A percentile compares a stretch with the other conserved stretches of the same genome.
phyloP scores from a whole-genome alignment of 2,888 invertebrate species.

The Gymnosoma rotundatum region DNA sequence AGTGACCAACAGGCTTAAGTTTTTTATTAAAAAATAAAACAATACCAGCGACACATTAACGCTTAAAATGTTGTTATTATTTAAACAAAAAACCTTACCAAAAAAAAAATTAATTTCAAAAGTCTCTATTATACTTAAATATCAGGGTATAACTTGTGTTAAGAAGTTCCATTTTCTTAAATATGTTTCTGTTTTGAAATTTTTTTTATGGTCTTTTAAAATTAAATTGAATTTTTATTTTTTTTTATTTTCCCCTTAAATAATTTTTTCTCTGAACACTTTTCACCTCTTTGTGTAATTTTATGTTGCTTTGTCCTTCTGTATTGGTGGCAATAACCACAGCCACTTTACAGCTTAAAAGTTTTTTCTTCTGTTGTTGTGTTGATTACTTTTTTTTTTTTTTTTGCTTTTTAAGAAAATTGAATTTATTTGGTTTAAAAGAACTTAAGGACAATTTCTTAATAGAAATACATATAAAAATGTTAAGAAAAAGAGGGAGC shows the following conservation, averaged over 20 bases:
- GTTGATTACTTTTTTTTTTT: conserved; percentile 38
- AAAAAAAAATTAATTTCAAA: conserved; percentile 61
- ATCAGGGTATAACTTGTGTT: background rate
- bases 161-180: background rate
- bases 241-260: conserved; percentile 3
- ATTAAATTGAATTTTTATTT: conserved; percentile 63
- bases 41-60: conserved; percentile 81
- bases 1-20: conserved; percentile 35
- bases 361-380: conserved; percentile 1
- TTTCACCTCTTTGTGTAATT: conserved; percentile 71
- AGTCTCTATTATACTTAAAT: conserved; percentile 14
- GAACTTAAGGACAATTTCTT: conserved; percentile 50
- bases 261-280: conserved; percentile 45
- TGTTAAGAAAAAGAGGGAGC: conserved; percentile 73
- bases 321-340: conserved; percentile 47
- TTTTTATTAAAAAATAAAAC: conserved; percentile 70
- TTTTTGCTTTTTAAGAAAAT: conserved; percentile 61
- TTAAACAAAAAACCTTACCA: conserved; percentile 65
- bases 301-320: conserved; percentile 28
- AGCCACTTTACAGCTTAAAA: conserved; percentile 61
- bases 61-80: conserved; percentile 54
- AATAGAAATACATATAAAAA: conserved; percentile 47
- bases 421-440: conserved; percentile 60
- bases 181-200: conserved; percentile 29
- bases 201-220: conserved; percentile 49